phyloP scores from a whole-genome alignment of 2,797 vertebrate species.

The Trichosurus vulpecula region DNA sequence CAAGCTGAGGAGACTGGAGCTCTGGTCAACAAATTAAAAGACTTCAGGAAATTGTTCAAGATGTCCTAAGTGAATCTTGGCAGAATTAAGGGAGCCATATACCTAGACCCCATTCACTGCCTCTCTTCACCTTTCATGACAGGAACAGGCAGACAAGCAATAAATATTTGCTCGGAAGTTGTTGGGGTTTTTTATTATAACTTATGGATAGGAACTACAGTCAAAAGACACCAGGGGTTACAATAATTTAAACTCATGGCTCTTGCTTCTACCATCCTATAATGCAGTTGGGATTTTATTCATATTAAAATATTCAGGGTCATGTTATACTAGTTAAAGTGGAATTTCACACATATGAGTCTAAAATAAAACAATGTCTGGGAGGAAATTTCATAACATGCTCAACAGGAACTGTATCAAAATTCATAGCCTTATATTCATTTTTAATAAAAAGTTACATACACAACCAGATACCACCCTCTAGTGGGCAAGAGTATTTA shows the following conservation, averaged over 20 bases:
- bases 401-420: constrained; percentile 74
- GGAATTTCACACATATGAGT: constrained; percentile 84
- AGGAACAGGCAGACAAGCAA: constrained; percentile 64
- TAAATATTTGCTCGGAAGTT: constrained; percentile 76
- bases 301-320: constrained; percentile 79
- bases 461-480: constrained; percentile 81
- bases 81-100: constrained; percentile 1
- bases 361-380: constrained; percentile 82
- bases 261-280: constrained; percentile 50
- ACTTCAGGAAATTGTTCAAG: background rate
- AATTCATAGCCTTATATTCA: constrained; percentile 64
- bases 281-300: constrained; percentile 72
- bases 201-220: constrained; percentile 71
- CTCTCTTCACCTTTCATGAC: constrained; percentile 57
- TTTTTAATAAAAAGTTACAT: constrained; percentile 65
- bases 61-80: constrained; percentile 14
- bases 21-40: constrained; percentile 30
- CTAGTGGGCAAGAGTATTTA: constrained; percentile 70
- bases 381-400: constrained; percentile 81
- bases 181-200: constrained; percentile 63
- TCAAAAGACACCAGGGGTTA: constrained; percentile 73
- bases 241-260: constrained; percentile 80
- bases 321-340: constrained; percentile 81
- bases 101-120: constrained; percentile 4
- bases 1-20: background rate